Percentiles rank a stretch among this genome's conserved stretches.
These are phyloP conservation scores for Phyllopteryx taeniolatus DNA, from an alignment of 2,113 vertebrate genomes.

Conservation along the genomic window DNA sequence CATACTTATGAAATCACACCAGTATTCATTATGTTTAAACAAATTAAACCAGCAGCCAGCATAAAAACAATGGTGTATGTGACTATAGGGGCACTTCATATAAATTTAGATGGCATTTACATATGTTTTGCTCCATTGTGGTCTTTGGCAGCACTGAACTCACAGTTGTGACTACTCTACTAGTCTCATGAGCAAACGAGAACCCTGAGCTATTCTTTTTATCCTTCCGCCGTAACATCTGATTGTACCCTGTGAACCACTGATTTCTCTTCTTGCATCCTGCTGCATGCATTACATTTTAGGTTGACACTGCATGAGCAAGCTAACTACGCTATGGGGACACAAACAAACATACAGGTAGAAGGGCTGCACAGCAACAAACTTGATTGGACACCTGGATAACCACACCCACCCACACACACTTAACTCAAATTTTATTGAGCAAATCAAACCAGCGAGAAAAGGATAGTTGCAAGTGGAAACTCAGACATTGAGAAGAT, in stretches of 20 bases:
- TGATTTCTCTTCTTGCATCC: conserved; percentile 59
- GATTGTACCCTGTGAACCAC: conserved; percentile 73
- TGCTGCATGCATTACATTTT: conserved; percentile 58
- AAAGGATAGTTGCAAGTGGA: neutral
- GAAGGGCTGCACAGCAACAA: conserved; percentile 10
- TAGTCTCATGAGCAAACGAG: conserved; percentile 50
- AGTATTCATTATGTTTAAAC: neutral
- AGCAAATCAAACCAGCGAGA: neutral
- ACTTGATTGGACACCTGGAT: neutral
- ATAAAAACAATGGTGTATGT: neutral
- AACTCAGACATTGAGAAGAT: neutral
- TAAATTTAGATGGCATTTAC: conserved; percentile 26
- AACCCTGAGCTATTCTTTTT: conserved; percentile 66
- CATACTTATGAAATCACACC: neutral
- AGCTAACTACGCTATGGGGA: conserved; percentile 4
- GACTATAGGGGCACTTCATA: conserved; percentile 82
- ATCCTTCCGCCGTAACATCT: conserved; percentile 23
- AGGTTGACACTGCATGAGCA: conserved; percentile 31
- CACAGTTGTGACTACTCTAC: conserved; percentile 86
- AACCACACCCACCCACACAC: neutral
- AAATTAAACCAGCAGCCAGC: neutral
- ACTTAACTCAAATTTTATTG: conserved; percentile 9
- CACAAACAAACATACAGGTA: conserved; percentile 11
- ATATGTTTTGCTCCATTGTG: conserved; percentile 49
- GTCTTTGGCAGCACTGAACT: conserved; percentile 93